phyloP scores from a whole-genome alignment of 2,113 vertebrate genomes.

The Perca fluviatilis region DNA sequence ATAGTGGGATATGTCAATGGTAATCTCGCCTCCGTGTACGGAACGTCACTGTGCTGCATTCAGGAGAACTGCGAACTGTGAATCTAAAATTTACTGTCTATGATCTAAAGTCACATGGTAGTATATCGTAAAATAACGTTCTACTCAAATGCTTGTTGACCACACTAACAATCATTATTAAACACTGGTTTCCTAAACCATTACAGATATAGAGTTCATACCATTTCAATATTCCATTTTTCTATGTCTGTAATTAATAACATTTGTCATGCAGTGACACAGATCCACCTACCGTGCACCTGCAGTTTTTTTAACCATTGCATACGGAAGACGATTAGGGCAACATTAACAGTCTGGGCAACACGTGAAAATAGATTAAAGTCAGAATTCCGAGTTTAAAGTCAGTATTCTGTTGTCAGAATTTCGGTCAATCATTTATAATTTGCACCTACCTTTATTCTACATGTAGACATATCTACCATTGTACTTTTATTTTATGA shows the following conservation, averaged over 20 bases:
- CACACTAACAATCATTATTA: not conserved
- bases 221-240: not conserved
- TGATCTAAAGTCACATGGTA: not conserved
- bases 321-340: too few relatives aligned
- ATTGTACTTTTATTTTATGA: too few relatives aligned
- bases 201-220: not conserved
- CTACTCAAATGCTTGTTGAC: not conserved
- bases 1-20: too few relatives aligned
- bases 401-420: too few relatives aligned
- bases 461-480: too few relatives aligned
- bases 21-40: not conserved
- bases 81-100: too few relatives aligned
- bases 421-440: too few relatives aligned
- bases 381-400: too few relatives aligned
- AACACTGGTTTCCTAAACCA: not conserved
- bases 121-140: not conserved
- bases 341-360: too few relatives aligned
- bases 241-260: not conserved
- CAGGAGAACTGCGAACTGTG: not conserved
- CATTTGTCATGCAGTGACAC: not conserved
- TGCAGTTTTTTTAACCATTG: not conserved
- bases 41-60: constrained; percentile 14
- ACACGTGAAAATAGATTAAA: too few relatives aligned
- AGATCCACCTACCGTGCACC: not conserved
- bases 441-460: too few relatives aligned